Conservation (phyloP, 2,113 vertebrate genomes). For the Sitta europaea region DNA sequence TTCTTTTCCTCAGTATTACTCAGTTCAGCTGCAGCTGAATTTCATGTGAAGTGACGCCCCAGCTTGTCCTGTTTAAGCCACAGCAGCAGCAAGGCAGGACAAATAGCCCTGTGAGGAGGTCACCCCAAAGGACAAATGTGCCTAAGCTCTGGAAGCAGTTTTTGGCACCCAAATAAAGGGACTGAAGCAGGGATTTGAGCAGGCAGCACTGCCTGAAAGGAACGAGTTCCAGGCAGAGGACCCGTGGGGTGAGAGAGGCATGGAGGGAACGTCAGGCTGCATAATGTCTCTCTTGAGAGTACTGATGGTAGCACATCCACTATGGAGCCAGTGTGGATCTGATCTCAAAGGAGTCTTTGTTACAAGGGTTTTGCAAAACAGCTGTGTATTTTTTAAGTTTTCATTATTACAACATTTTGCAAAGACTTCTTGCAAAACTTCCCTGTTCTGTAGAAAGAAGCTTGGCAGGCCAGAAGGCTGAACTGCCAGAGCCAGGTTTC, state of each 20-base stretch:
- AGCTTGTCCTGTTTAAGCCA: neutral
- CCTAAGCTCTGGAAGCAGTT: neutral
- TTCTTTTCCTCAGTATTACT: neutral
- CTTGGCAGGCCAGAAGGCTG: neutral
- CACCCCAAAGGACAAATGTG: neutral
- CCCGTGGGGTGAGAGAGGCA: neutral
- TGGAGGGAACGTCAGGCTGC: neutral
- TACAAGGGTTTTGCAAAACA: neutral
- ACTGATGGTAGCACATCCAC: slow-evolving; percentile 11
- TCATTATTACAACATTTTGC: slow-evolving; percentile 58
- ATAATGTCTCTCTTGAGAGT: slow-evolving; percentile 36
- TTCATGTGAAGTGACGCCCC: neutral
- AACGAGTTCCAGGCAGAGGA: neutral
- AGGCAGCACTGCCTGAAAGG: neutral
- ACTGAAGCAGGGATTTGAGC: neutral
- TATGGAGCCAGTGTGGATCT: neutral
- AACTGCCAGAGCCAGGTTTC: slow-evolving; percentile 12
- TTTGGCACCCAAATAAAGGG: neutral
- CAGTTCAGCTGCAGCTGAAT: neutral
- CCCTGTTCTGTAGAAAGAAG: neutral
- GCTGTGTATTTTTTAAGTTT: slow-evolving; percentile 45
- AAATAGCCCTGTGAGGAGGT: neutral
- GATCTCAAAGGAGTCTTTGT: slow-evolving; percentile 50
- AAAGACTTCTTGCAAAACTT: slow-evolving; percentile 47
- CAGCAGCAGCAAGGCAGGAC: neutral